A percentile compares a stretch with the other conserved stretches of the same genome.
phyloP scores from a whole-genome alignment of 2,797 vertebrate species.

The Antrozous pallidus region DNA sequence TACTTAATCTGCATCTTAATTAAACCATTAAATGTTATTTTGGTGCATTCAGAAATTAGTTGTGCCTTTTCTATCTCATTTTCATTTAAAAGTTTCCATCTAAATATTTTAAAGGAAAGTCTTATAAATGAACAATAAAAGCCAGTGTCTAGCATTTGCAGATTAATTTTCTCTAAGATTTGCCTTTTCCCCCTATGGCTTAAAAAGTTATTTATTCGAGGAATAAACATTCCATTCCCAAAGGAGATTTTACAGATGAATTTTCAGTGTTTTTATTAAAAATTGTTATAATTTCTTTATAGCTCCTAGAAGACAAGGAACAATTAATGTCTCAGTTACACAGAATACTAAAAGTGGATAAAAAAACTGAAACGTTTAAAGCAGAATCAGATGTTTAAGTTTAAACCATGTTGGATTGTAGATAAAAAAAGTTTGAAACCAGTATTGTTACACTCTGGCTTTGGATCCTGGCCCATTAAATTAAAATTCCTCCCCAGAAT shows the following conservation, averaged over 20 bases:
- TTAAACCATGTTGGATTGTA: neutral
- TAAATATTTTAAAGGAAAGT: slow-evolving; percentile 37
- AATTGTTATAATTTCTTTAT: slow-evolving; percentile 26
- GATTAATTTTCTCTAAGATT: slow-evolving; percentile 50
- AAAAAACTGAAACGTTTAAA: neutral
- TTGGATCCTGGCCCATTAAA: neutral
- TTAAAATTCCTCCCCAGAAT: neutral
- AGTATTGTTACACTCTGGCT: neutral
- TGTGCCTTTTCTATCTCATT: slow-evolving; percentile 65
- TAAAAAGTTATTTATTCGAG: slow-evolving; percentile 54
- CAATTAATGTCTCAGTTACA: slow-evolving; percentile 37
- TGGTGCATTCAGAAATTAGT: slow-evolving; percentile 56
- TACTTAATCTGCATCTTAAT: slow-evolving; percentile 81
- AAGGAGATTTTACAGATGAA: slow-evolving; percentile 44
- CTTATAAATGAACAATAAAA: slow-evolving; percentile 56
- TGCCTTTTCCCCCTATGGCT: neutral
- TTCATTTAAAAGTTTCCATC: slow-evolving; percentile 62
- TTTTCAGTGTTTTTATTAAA: slow-evolving; percentile 41
- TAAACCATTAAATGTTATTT: slow-evolving; percentile 76
- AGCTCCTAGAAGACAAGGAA: neutral
- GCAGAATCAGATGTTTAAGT: slow-evolving; percentile 6
- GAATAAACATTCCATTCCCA: slow-evolving; percentile 30
- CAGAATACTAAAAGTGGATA: neutral
- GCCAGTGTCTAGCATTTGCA: slow-evolving; percentile 12
- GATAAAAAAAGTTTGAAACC: neutral